Percentiles rank a stretch among this genome's conserved stretches.
These are phyloP conservation scores for Galemys pyrenaicus DNA, from an alignment of 2,113 vertebrate species.

Conservation along the genomic window DNA sequence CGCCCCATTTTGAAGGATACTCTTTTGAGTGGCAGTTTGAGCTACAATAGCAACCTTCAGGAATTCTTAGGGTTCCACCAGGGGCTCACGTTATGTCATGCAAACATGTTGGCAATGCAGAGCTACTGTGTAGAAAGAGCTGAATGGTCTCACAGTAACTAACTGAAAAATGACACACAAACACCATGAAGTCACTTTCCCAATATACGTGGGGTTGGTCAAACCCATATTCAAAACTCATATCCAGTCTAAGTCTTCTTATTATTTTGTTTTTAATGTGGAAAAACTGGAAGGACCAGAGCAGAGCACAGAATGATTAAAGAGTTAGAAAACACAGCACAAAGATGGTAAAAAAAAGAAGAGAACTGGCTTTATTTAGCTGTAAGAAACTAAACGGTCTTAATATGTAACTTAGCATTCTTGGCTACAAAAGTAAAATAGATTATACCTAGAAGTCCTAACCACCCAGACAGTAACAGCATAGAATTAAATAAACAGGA, in stretches of 20 bases:
- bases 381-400: neutral
- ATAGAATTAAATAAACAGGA: conserved; percentile 26
- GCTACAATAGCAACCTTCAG: neutral
- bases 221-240: conserved; percentile 21
- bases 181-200: conserved; percentile 51
- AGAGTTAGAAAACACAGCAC: conserved; percentile 10
- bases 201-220: neutral
- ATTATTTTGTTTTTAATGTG: conserved; percentile 10
- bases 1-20: conserved; percentile 13
- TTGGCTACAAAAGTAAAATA: conserved; percentile 39
- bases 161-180: conserved; percentile 9
- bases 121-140: conserved; percentile 15
- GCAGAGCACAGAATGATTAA: neutral
- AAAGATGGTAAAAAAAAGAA: neutral
- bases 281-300: conserved; percentile 24
- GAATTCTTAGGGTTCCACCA: neutral
- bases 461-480: conserved; percentile 13
- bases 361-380: conserved; percentile 38
- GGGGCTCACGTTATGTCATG: neutral
- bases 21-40: conserved; percentile 4
- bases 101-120: neutral
- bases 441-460: neutral
- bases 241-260: neutral
- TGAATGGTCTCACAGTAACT: conserved; percentile 1
- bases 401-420: neutral